A percentile compares a stretch with the other conserved stretches of the same genome.
Conservation (phyloP, 2,888 invertebrate genomes). For the Apantesis nais region DNA sequence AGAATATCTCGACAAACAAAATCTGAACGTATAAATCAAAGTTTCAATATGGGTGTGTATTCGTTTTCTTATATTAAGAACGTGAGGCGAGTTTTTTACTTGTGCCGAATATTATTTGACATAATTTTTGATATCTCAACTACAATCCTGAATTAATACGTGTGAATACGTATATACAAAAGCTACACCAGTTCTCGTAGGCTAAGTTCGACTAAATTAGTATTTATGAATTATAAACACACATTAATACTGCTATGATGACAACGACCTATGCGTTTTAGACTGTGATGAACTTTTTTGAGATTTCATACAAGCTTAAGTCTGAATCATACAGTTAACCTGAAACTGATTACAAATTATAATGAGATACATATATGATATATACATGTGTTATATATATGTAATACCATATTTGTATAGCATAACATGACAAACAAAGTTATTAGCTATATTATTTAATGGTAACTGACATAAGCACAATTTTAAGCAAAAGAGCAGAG, state of each 20-base stretch:
- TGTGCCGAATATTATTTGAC: slow-evolving; percentile 18
- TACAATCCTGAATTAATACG: not conserved
- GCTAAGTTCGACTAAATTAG: not conserved
- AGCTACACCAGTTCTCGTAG: not conserved
- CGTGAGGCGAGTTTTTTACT: slow-evolving; percentile 61
- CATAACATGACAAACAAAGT: too few species aligned
- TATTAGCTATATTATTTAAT: too few species aligned
- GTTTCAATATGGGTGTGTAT: slow-evolving; percentile 57
- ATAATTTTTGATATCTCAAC: not conserved
- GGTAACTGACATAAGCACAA: too few species aligned
- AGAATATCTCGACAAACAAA: not conserved
- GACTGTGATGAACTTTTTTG: too few species aligned
- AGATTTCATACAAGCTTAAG: too few species aligned
- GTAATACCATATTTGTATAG: too few species aligned
- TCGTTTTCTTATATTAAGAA: slow-evolving; percentile 66
- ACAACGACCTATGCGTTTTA: too few species aligned
- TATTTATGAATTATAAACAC: not conserved
- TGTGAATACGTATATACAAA: not conserved
- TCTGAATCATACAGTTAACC: too few species aligned
- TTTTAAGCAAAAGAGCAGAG: too few species aligned
- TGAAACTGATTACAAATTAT: too few species aligned
- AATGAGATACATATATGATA: too few species aligned
- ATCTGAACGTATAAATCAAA: slow-evolving; percentile 65
- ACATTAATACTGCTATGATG: not conserved
- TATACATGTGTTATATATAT: too few species aligned